Percentiles rank a stretch among this genome's conserved stretches.
phyloP scores from a whole-genome alignment of 2,888 invertebrate genomes.

The Enoplolaimus lenunculus region DNA sequence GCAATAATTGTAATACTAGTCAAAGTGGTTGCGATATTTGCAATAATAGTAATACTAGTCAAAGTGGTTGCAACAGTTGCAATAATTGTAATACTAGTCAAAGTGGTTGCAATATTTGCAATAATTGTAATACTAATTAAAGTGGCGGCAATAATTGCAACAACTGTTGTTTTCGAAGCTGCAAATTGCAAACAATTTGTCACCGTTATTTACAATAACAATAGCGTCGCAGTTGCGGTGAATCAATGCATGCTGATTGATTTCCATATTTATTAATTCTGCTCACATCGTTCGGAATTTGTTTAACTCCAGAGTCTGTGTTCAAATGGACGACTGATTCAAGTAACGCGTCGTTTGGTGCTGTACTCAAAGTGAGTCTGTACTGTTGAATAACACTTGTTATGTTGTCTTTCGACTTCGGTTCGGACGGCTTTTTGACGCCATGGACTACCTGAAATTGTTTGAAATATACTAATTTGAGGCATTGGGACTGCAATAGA shows the following conservation, averaged over 20 bases:
- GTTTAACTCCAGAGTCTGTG: background rate
- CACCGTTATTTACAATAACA: slow-evolving; percentile 2
- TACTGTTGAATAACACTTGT: background rate
- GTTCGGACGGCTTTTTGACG: background rate
- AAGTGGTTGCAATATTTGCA: too few relatives aligned
- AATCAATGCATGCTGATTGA: slow-evolving; percentile 3
- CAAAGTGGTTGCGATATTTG: too few relatives aligned
- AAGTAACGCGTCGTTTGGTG: background rate
- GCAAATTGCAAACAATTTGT: slow-evolving; percentile 10
- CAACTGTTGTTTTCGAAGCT: too few relatives aligned
- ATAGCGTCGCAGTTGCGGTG: background rate
- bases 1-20: too few relatives aligned
- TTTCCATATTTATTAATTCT: slow-evolving; percentile 13
- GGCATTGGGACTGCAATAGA: too few relatives aligned
- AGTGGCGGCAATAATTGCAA: too few relatives aligned
- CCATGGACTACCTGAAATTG: background rate
- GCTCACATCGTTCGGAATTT: slow-evolving; percentile 11
- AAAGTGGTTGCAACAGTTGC: too few relatives aligned
- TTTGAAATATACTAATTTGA: too few relatives aligned
- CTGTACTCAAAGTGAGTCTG: background rate
- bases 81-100: too few relatives aligned
- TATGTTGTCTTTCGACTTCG: background rate
- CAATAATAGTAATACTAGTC: too few relatives aligned
- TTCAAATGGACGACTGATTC: slow-evolving; percentile 17
- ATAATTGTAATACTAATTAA: too few relatives aligned